Base-by-base conservation (phyloP, 1,140 invertebrate genomes). In the Drosophila navojoa region DNA sequence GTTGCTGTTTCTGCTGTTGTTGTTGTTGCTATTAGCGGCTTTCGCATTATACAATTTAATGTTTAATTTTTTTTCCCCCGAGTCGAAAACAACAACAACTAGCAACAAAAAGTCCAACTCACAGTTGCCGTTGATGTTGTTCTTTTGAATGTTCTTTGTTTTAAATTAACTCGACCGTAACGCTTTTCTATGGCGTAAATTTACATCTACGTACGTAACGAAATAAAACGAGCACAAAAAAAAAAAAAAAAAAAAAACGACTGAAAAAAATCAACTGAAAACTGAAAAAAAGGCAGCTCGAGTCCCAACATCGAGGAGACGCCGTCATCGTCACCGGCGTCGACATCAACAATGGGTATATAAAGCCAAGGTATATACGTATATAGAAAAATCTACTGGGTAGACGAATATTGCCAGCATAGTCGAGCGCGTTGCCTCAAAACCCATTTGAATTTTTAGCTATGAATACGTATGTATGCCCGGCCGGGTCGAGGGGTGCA, bases 111-210 rank as follows among this genome's bases (percentile, higher is more conserved):
- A 73, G 70, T 62, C 61, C 71, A 77, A 75, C 75, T 77, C 71
- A 74, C 75, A 77, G 71, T 78, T 81, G 75, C 62, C 45, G 58
- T 52, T 85, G 81, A 66, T 84, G 81, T 76, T 87, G 77, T 81
- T 87, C 84, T 85, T 90, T 86, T 80, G 55, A 84, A 68, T 77
- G 86, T 90, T 90, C 86, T 90, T 90, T 90, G 86, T 90, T 90
- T 90, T 84, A 89, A 76, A 87, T 79, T 77, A 90, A 90, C 86
- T 90, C 86, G 86, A 90, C 86, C 86, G 86, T 90, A 90, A 90
- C 86, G 86, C 76, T 90, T 90, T 90, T 90, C 86, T 90, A 90
- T 90, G 86, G 86, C 86, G 86, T 86, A 90, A 90, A 90, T 90
- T 89, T 89, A 89, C 77, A 89, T 89, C 85, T 89, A 89, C 84